Conservation (phyloP, 2,888 invertebrate genomes). For the Hyposoter didymator region DNA sequence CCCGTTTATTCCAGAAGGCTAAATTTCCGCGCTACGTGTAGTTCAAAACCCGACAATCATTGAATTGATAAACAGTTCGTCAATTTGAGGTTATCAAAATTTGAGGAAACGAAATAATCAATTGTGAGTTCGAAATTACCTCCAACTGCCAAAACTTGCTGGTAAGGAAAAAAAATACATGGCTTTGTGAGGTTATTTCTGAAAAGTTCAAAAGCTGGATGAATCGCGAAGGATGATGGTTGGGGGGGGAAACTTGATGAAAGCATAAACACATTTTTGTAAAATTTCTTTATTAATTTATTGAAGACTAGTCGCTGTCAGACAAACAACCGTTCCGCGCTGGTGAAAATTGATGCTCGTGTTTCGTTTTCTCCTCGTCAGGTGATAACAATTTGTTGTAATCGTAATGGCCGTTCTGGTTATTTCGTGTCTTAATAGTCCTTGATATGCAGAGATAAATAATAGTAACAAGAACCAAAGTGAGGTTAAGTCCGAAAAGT, state of each 20-base stretch:
- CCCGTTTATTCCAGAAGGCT: background rate
- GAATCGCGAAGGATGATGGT: background rate
- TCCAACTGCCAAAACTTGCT: too few relatives aligned
- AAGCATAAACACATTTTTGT: background rate
- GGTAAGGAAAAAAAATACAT: too few relatives aligned
- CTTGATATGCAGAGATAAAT: slow-evolving; percentile 68
- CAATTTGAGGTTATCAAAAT: too few relatives aligned
- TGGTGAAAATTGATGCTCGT: slow-evolving; percentile 42
- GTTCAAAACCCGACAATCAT: too few relatives aligned
- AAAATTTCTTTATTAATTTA: slow-evolving; percentile 26
- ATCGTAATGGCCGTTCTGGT: slow-evolving; percentile 28
- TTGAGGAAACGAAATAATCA: too few relatives aligned
- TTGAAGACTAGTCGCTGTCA: slow-evolving; percentile 64
- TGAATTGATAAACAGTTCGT: too few relatives aligned
- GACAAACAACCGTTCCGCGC: slow-evolving; percentile 59
- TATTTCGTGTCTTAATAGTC: slow-evolving; percentile 34
- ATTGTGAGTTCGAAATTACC: too few relatives aligned
- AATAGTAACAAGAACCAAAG: slow-evolving; percentile 64
- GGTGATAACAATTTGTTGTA: slow-evolving; percentile 50
- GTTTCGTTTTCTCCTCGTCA: slow-evolving; percentile 15
- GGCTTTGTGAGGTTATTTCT: too few relatives aligned
- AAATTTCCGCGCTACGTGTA: too few relatives aligned
- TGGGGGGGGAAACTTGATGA: background rate
- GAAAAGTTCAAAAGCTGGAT: too few relatives aligned
- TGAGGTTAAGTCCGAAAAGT: slow-evolving; percentile 74